Percentiles rank a stretch among this genome's conserved stretches.
These are phyloP conservation scores for Scaptomyza montana DNA, from an alignment of 1,140 invertebrate species.

Conservation along the genomic window DNA sequence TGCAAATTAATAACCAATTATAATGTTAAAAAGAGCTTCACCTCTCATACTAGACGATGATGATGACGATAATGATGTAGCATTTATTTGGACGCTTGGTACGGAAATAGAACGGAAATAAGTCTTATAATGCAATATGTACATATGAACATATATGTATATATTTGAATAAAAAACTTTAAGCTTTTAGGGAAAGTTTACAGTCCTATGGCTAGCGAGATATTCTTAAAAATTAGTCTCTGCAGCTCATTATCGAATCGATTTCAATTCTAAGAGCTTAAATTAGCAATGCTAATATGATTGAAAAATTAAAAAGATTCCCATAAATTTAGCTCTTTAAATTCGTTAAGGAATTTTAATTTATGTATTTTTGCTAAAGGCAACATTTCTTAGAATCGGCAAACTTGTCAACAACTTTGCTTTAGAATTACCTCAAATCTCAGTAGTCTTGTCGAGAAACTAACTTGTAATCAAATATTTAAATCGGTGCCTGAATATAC, in stretches of 20 bases:
- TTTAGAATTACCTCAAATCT: background rate
- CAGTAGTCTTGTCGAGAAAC: conserved; percentile 9
- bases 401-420: background rate
- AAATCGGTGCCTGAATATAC: background rate
- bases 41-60: background rate
- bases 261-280: conserved; percentile 45
- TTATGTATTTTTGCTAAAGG: conserved; percentile 36
- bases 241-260: conserved; percentile 1
- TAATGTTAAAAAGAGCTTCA: conserved; percentile 61
- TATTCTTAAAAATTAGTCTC: conserved; percentile 10
- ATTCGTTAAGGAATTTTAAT: conserved; percentile 24
- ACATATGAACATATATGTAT: background rate
- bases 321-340: conserved; percentile 51
- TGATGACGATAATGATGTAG: background rate
- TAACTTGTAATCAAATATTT: background rate
- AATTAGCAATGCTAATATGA: conserved; percentile 69
- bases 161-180: conserved; percentile 10
- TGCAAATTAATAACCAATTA: conserved; percentile 78
- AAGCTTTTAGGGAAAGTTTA: conserved; percentile 56
- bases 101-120: conserved; percentile 59
- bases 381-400: conserved; percentile 17
- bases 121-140: conserved; percentile 48
- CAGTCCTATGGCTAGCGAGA: background rate
- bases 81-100: too few species aligned
- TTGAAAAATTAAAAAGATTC: conserved; percentile 36